Evolutionary conservation across 2,113 vertebrate genomes (phyloP).

Genomic region (Spea multiplicata): DNA sequence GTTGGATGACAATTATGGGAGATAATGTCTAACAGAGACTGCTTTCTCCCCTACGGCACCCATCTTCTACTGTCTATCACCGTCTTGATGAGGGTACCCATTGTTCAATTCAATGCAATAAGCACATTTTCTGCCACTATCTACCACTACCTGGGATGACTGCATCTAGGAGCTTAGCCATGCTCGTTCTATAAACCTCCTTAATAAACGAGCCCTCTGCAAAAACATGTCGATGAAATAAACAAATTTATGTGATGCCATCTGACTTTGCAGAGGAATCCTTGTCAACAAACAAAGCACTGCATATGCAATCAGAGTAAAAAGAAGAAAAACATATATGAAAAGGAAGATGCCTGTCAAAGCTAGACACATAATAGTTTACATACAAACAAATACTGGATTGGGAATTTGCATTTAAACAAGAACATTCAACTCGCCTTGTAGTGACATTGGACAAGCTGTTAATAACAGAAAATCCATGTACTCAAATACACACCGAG

Average conservation of each 20-base stretch:
- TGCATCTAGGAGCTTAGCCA: too few relatives aligned
- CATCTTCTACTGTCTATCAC: too few relatives aligned
- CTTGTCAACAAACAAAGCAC: not conserved
- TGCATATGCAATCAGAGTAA: not conserved
- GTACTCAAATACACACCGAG: not conserved
- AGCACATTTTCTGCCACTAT: too few relatives aligned
- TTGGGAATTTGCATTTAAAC: not conserved
- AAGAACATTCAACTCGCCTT: slow-evolving; percentile 4
- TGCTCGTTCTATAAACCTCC: too few relatives aligned
- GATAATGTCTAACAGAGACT: too few relatives aligned
- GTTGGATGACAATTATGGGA: too few relatives aligned
- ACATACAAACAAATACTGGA: slow-evolving; percentile 1
- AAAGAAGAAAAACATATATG: not conserved
- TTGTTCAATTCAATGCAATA: too few relatives aligned
- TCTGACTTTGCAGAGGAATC: not conserved
- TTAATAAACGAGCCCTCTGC: not conserved
- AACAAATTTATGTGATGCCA: not conserved
- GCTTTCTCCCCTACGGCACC: too few relatives aligned
- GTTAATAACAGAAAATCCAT: not conserved
- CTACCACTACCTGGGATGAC: too few relatives aligned
- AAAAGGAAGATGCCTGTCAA: not conserved
- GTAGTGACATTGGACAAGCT: not conserved
- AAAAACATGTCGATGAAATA: not conserved
- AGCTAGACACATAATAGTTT: not conserved
- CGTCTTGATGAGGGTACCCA: too few relatives aligned